Base-by-base conservation (phyloP, 2,888 invertebrate genomes). In the Chrysopilus asiliformis region DNA sequence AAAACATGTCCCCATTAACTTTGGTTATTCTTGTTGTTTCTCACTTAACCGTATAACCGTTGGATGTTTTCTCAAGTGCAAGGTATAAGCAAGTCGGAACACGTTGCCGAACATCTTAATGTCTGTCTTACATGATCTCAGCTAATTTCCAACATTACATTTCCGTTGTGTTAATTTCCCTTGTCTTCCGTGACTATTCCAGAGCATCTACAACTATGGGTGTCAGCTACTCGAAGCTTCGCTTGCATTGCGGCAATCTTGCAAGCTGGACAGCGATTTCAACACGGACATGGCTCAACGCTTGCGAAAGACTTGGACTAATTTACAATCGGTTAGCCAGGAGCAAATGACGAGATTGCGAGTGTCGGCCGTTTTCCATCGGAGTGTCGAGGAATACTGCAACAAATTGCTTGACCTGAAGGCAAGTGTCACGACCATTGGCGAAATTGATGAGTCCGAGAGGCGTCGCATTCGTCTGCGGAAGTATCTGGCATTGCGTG, bases 171-270 rank as follows among this genome's bases (percentile, higher is more conserved):
- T n/a, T n/a, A n/a, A n/a, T n/a, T n/a, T n/a, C n/a, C n/a, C n/a
- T n/a, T n/a, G n/a, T n/a, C n/a, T n/a, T n/a, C n/a, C n/a, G n/a
- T n/a, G n/a, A n/a, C n/a, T 36, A 33, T 44, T 45, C 3, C 57
- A 85, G 83, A 78, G 79, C 34, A 82, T 83, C 13, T 83, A 76
- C 57, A 79, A 83, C 47, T 86, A 85, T 51, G 85, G 85, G 12
- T 77, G 76, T 50, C 82, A 85, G 61, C 63, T 85, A 42, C 63
- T 83, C 32, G 76, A 78, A 49, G 83, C 83, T 4, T 77, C 83
- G 2, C 63, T 79, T 34, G 74, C 79, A 10, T 55, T 86, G 41
- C 66, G 85, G 31, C 71, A 79, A 42, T 79, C 82, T 18, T 76
- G 83, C 55, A 73, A 79, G 52, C 61, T 79, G 45, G 65, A 70